A percentile compares a stretch with the other conserved stretches of the same genome.
These are phyloP conservation scores for Cyanistes caeruleus DNA, from an alignment of 2,113 vertebrate species.

Conservation along the genomic window DNA sequence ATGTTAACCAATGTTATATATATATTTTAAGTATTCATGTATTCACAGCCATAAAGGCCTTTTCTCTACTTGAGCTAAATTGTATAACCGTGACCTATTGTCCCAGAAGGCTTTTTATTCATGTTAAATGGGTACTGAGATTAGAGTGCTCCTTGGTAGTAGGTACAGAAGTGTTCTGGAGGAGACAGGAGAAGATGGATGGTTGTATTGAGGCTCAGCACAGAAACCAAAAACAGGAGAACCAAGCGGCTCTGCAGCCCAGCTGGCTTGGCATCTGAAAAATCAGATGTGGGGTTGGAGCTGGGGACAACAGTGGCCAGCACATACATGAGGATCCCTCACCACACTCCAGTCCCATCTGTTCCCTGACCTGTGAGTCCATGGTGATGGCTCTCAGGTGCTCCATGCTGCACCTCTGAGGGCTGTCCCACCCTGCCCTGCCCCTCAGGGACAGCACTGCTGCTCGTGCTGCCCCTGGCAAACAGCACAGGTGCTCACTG, in stretches of 20 bases:
- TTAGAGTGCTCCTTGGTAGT: slow-evolving; percentile 1
- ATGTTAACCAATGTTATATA: slow-evolving; percentile 49
- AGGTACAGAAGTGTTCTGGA: slow-evolving; percentile 2
- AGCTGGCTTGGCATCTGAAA: neutral
- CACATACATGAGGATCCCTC: neutral
- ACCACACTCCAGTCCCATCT: neutral
- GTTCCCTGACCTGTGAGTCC: neutral
- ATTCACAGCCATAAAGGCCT: slow-evolving; percentile 64
- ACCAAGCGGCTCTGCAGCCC: neutral
- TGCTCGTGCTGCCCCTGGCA: fast-evolving
- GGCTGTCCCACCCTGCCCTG: neutral
- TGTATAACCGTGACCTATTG: slow-evolving; percentile 57
- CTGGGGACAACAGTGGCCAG: neutral
- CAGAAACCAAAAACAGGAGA: slow-evolving; percentile 1
- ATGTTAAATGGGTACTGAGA: slow-evolving; percentile 46
- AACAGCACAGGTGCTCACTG: fast-evolving
- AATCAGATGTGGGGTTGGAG: neutral
- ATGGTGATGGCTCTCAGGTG: fast-evolving
- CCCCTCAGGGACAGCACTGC: neutral
- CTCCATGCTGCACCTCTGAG: fast-evolving
- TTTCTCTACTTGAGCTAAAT: slow-evolving; percentile 57
- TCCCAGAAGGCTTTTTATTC: slow-evolving; percentile 66
- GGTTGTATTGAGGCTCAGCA: neutral
- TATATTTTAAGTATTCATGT: slow-evolving; percentile 65
- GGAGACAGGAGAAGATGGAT: slow-evolving; percentile 36